A percentile compares a stretch with the other conserved stretches of the same genome.
These are phyloP conservation scores for Marasmarcha lunaedactyla DNA, from an alignment of 2,888 invertebrate genomes.

Conservation along the genomic window DNA sequence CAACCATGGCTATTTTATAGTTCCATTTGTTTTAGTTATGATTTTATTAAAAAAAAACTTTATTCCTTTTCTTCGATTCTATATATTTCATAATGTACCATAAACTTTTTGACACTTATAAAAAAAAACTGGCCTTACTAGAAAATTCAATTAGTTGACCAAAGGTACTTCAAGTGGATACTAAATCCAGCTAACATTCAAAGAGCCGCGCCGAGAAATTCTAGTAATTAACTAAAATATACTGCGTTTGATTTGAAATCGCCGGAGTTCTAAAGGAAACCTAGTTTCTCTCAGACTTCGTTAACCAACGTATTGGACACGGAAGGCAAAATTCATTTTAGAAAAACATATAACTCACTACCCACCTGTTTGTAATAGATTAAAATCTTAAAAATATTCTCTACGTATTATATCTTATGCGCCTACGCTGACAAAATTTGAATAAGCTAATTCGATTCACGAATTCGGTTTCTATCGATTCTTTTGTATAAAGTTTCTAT, in stretches of 20 bases:
- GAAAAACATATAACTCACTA: constrained; percentile 46
- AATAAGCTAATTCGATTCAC: constrained; percentile 15
- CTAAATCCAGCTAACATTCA: constrained; percentile 17
- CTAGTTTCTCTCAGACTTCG: constrained; percentile 21
- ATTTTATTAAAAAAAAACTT: no score
- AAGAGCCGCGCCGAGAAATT: constrained; percentile 25
- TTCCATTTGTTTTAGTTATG: no score
- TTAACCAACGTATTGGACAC: constrained; percentile 32
- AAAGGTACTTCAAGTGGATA: no score
- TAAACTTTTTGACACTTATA: no score
- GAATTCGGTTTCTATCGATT: no score
- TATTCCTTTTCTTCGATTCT: no score
- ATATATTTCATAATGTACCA: no score
- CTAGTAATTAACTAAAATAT: constrained; percentile 34
- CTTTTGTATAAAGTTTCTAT: constrained; percentile 20
- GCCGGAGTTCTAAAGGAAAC: constrained; percentile 21
- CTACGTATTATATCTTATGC: constrained; percentile 35
- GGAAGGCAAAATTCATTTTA: constrained; percentile 22
- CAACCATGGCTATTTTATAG: no score
- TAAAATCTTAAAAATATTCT: constrained; percentile 53
- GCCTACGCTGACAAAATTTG: constrained; percentile 54
- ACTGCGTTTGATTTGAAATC: constrained; percentile 38
- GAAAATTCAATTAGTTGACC: constrained; percentile 16
- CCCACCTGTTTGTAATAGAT: constrained; percentile 48
- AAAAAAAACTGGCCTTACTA: no score